Evolutionary conservation across 2,113 vertebrate species (phyloP), one percentile per base, ranked within the genome.

Genomic region (Blennius ocellaris): DNA sequence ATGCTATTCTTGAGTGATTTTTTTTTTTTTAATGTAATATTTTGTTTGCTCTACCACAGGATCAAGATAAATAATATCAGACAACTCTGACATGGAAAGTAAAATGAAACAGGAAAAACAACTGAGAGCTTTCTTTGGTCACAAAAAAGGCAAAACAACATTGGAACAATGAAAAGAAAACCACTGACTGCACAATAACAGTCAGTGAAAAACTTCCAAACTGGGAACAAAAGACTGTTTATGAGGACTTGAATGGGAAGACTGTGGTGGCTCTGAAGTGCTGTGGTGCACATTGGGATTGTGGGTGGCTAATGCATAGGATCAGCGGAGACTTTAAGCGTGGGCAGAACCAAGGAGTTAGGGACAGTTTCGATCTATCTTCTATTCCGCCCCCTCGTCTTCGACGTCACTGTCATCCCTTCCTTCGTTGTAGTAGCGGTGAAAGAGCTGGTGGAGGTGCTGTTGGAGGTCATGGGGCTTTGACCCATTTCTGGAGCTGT

Each of bases 41-140:
- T 36, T 48, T 48, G 45, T 48, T 15, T 6, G 10, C 64, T 80
- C 80, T 87, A 88, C 85, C 89, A 94, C 75, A 80, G 70, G 51
- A 63, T 77, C 15, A 79, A 81, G 65, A 75, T 68, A 58, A 80
- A 85, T 10, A 81, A 83, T 70, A 87, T 67, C 71, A 58, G 40
- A 75, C 82, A 89, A 71, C 78, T 53, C 61, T 68, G 84, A 93
- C 87, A 81, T 69, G 82, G 87, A 86, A 75, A 80, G 8, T 72
- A 90, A 80, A 78, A 85, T 49, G 0, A 76, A 58, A 86, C 87
- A 92, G 90, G 90, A 43, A 78, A 78, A 87, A 85, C 77, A 60
- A 84, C 89, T 90, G 88, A 94, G 92, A 85, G 90, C 89, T 89
- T 92, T 97, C 96, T 98, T 97, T 98, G 97, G 97, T 97, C 96